Evolutionary conservation across 2,888 invertebrate genomes (phyloP).

Genomic region (Fragum sueziense): DNA sequence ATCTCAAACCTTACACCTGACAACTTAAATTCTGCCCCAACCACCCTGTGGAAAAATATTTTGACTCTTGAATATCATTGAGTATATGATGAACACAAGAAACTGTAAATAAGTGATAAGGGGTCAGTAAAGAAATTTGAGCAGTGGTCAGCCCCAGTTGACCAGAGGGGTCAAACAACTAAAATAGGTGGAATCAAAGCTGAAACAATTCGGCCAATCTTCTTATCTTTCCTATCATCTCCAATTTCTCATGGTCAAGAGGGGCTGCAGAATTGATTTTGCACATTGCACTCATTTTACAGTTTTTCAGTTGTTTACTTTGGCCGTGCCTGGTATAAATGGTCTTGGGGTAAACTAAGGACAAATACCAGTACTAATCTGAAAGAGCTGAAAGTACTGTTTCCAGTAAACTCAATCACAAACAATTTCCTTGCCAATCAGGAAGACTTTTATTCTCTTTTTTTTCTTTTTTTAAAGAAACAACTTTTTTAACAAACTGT

Average conservation of each 20-base stretch:
- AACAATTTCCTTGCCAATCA: no score
- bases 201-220: slow-evolving; percentile 15
- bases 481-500: no score
- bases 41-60: no score
- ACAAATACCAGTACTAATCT: not conserved
- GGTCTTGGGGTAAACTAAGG: slow-evolving; percentile 5
- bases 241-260: slow-evolving; percentile 18
- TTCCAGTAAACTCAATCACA: no score
- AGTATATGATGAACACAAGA: no score
- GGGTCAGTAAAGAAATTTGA: not conserved
- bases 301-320: slow-evolving; percentile 17
- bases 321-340: slow-evolving; percentile 2
- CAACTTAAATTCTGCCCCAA: no score
- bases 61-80: no score
- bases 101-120: not conserved
- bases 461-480: no score
- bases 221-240: slow-evolving; percentile 7
- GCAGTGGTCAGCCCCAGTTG: slow-evolving; percentile 11
- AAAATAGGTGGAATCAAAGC: slow-evolving; percentile 13
- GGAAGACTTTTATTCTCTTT: no score
- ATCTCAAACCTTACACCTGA: no score
- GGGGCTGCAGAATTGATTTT: slow-evolving; percentile 21
- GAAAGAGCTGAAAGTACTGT: no score
- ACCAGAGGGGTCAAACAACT: not conserved
- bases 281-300: slow-evolving; percentile 22